phyloP scores from a whole-genome alignment of 2,797 vertebrate genomes.

The Tapera naevia region DNA sequence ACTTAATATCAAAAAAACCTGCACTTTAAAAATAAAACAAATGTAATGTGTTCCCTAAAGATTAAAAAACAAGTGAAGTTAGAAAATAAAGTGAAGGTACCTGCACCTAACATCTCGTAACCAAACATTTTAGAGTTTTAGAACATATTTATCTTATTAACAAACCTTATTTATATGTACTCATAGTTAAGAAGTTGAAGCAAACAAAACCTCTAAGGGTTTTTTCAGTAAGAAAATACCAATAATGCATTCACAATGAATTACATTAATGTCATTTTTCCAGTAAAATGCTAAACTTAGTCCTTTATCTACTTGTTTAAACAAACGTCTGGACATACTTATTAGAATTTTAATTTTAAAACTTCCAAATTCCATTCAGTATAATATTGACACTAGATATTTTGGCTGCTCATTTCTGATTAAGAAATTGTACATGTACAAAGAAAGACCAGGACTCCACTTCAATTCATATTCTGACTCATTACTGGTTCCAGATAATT shows the following conservation, averaged over 20 bases:
- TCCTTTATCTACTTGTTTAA: not conserved
- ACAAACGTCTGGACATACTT: not conserved
- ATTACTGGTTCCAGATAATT: not conserved
- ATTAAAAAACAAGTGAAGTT: not conserved
- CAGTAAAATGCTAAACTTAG: not conserved
- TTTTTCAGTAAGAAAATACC: not conserved
- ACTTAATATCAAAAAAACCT: not conserved
- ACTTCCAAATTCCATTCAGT: not conserved
- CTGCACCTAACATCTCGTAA: not conserved
- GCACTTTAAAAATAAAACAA: not conserved
- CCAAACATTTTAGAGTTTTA: not conserved
- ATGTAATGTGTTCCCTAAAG: not conserved
- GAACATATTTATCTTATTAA: not conserved
- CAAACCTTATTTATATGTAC: not conserved
- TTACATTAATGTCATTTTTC: rapidly evolving
- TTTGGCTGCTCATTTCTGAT: not conserved
- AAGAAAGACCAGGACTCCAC: not conserved
- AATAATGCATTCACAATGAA: not conserved
- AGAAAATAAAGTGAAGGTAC: not conserved
- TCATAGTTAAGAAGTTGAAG: not conserved
- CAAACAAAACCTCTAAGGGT: not conserved
- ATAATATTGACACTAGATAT: not conserved
- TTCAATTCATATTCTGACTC: not conserved
- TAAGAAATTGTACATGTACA: not conserved
- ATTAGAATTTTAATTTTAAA: not conserved